phyloP scores from a whole-genome alignment of 1,140 invertebrate species.

The Leptopilina boulardi region DNA sequence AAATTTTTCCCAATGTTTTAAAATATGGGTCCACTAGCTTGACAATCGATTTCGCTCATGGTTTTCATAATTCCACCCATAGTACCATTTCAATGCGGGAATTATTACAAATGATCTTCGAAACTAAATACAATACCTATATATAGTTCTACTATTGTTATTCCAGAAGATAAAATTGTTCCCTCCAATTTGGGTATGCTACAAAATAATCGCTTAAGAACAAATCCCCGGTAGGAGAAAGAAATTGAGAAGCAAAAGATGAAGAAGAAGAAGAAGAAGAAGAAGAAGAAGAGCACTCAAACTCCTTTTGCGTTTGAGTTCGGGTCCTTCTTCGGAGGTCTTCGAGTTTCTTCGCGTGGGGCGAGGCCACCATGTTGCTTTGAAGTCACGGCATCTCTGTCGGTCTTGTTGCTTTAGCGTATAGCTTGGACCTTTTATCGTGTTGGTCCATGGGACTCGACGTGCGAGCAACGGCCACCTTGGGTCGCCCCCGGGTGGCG shows the following conservation, averaged over 20 bases:
- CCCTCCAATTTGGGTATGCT: too few species aligned
- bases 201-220: too few species aligned
- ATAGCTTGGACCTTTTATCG: constrained; percentile 46
- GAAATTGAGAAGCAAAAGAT: not conserved
- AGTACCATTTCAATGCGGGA: too few species aligned
- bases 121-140: too few species aligned
- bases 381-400: constrained; percentile 53
- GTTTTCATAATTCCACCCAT: too few species aligned
- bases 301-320: constrained; percentile 44
- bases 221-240: too few species aligned
- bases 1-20: too few species aligned
- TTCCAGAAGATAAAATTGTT: too few species aligned
- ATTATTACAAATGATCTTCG: too few species aligned
- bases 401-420: not conserved
- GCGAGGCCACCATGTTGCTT: constrained; percentile 75
- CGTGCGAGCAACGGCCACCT: constrained; percentile 71
- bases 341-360: constrained; percentile 72
- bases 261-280: constrained; percentile 11
- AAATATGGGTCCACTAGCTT: too few species aligned
- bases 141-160: too few species aligned
- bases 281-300: constrained; percentile 44
- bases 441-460: constrained; percentile 50
- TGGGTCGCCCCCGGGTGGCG: constrained; percentile 73
- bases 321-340: constrained; percentile 68
- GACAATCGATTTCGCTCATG: too few species aligned